A percentile compares a stretch with the other conserved stretches of the same genome.
These are phyloP conservation scores for Nomada fucata DNA, from an alignment of 2,888 invertebrate genomes.

Conservation along the genomic window DNA sequence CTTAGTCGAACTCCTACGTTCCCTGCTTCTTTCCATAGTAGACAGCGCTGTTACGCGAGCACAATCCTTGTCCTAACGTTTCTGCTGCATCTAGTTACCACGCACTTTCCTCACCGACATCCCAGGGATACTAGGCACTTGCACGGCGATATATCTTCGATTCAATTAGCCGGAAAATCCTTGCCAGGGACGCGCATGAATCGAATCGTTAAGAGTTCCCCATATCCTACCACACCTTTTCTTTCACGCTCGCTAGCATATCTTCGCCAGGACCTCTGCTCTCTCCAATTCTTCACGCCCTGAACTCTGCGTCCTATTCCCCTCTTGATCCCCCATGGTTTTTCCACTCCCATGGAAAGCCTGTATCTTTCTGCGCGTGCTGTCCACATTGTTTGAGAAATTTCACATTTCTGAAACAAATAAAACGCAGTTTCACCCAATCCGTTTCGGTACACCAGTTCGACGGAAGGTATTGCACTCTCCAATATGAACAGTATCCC, in stretches of 20 bases:
- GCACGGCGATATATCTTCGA: neutral
- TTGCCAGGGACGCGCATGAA: conserved; percentile 11
- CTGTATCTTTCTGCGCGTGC: neutral
- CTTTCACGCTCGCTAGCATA: conserved; percentile 4
- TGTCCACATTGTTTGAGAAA: neutral
- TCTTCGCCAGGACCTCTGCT: neutral
- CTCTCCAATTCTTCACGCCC: conserved; percentile 25
- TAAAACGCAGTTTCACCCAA: neutral
- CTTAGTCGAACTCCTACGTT: neutral
- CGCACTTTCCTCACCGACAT: neutral
- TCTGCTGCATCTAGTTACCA: conserved; percentile 16
- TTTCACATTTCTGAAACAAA: neutral
- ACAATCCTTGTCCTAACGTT: neutral
- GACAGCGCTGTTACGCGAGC: neutral
- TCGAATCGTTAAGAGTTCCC: conserved; percentile 40
- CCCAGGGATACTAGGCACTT: neutral
- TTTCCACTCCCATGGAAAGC: neutral
- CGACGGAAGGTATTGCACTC: too few species aligned
- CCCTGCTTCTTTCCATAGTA: neutral
- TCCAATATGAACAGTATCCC: too few species aligned
- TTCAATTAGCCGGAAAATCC: conserved; percentile 1
- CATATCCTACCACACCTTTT: neutral
- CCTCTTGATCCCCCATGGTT: conserved; percentile 16
- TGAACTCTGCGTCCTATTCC: conserved; percentile 4
- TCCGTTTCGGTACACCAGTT: neutral